These are phyloP conservation scores for Helicoverpa zea DNA, from an alignment of 1,140 invertebrate species.

Conservation along the genomic window DNA sequence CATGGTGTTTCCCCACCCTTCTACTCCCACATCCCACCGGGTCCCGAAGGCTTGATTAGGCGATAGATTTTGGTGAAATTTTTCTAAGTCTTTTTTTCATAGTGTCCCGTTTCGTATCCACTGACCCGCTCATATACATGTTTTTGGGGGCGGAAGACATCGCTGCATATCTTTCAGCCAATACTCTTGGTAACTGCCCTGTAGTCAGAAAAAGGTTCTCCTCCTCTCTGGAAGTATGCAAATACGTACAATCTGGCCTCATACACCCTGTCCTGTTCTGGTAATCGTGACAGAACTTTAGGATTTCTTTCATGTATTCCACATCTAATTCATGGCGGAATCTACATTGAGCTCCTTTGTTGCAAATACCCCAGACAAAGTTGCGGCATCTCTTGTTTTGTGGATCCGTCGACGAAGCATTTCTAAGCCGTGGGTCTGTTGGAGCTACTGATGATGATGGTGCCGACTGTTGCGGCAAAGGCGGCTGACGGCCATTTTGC, in stretches of 20 bases:
- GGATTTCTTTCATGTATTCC: constrained; percentile 71
- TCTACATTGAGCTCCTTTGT: constrained; percentile 67
- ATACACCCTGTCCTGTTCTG: constrained; percentile 71
- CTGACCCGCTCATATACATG: constrained; percentile 63
- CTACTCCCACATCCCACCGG: too few species aligned
- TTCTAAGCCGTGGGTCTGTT: constrained; percentile 42
- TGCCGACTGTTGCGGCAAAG: constrained; percentile 55
- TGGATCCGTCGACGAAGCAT: constrained; percentile 44
- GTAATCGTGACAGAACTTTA: constrained; percentile 76
- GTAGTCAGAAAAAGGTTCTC: constrained; percentile 66
- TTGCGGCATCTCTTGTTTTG: constrained; percentile 66
- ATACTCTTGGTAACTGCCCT: constrained; percentile 64
- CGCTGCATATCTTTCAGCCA: constrained; percentile 67
- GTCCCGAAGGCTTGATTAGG: too few species aligned
- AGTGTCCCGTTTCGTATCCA: too few species aligned
- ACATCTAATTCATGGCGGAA: constrained; percentile 69
- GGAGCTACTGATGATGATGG: constrained; percentile 43
- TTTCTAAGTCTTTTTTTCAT: too few species aligned
- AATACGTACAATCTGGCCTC: constrained; percentile 69
- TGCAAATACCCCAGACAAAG: constrained; percentile 72
- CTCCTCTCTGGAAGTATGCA: constrained; percentile 72
- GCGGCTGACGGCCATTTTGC: constrained; percentile 66
- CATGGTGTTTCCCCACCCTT: too few species aligned
- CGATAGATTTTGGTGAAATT: too few species aligned
- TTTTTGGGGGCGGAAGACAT: constrained; percentile 53